Evolutionary conservation across 2,113 vertebrate genomes (phyloP).

Genomic region (Dinomys branickii): DNA sequence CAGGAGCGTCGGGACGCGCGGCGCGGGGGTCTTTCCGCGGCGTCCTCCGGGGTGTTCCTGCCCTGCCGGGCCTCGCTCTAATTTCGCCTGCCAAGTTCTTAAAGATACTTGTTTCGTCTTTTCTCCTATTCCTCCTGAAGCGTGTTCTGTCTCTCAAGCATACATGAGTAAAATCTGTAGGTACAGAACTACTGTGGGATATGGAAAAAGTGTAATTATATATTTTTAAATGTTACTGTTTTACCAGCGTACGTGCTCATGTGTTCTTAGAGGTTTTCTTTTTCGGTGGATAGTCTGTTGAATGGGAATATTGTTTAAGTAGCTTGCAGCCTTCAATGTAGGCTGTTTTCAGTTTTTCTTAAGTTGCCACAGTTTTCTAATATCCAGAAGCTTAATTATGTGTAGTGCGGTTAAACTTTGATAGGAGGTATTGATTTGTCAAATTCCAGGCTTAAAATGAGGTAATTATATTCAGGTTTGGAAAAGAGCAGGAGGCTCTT

Average conservation of each 20-base stretch:
- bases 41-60: not conserved
- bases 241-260: not conserved
- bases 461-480: constrained; percentile 10
- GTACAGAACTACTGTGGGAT: not conserved
- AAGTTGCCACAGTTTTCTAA: constrained; percentile 5
- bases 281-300: not conserved
- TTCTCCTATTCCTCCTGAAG: not conserved
- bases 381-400: constrained; percentile 10
- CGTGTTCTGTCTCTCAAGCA: not conserved
- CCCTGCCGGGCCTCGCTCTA: not conserved
- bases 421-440: constrained; percentile 17
- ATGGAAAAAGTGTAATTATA: not conserved
- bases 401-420: constrained; percentile 23
- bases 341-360: not conserved
- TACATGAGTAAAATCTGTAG: constrained; percentile 20
- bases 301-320: not conserved
- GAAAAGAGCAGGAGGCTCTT: not conserved
- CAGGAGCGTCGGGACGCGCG: constrained; percentile 79
- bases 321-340: constrained; percentile 18
- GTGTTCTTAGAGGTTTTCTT: not conserved
- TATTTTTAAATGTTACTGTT: not conserved
- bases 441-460: constrained; percentile 14
- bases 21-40: not conserved
- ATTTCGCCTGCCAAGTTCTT: not conserved
- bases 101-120: not conserved